A percentile compares a stretch with the other conserved stretches of the same genome.
Conservation (phyloP, 2,888 invertebrate species). For the Xestia xanthographa region DNA sequence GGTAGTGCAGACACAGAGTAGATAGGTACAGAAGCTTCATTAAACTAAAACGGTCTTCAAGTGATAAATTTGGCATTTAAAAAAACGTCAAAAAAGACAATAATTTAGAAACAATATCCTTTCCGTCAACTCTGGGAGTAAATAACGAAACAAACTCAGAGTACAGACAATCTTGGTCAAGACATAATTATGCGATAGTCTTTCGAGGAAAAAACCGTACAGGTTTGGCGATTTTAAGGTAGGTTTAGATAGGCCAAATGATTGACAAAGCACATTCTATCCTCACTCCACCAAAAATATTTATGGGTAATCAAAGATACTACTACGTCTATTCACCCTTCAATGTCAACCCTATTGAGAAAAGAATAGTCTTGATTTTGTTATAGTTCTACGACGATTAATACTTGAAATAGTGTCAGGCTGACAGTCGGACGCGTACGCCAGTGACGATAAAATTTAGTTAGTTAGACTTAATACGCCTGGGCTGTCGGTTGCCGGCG, state of each 20-base stretch:
- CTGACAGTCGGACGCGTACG: no score
- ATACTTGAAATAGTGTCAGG: no score
- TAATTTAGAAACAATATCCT: neutral
- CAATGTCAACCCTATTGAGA: neutral
- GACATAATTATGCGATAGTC: neutral
- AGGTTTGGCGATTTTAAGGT: neutral
- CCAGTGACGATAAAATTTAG: no score
- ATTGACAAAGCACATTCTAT: neutral
- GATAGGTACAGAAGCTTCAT: slow-evolving; percentile 6
- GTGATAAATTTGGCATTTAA: no score
- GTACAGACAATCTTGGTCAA: neutral
- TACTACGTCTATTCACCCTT: neutral
- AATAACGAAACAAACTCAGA: neutral
- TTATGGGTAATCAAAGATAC: neutral
- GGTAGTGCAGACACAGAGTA: slow-evolving; percentile 22
- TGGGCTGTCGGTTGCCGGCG: no score
- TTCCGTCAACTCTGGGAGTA: neutral
- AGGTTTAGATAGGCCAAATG: neutral
- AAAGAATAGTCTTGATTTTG: neutral
- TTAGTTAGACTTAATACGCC: no score
- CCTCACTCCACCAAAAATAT: neutral
- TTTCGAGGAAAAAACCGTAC: neutral
- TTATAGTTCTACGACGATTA: no score
- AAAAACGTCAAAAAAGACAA: neutral
- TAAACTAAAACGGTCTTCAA: neutral